phyloP scores from a whole-genome alignment of 2,113 vertebrate species.

The Megaceryle torquata region DNA sequence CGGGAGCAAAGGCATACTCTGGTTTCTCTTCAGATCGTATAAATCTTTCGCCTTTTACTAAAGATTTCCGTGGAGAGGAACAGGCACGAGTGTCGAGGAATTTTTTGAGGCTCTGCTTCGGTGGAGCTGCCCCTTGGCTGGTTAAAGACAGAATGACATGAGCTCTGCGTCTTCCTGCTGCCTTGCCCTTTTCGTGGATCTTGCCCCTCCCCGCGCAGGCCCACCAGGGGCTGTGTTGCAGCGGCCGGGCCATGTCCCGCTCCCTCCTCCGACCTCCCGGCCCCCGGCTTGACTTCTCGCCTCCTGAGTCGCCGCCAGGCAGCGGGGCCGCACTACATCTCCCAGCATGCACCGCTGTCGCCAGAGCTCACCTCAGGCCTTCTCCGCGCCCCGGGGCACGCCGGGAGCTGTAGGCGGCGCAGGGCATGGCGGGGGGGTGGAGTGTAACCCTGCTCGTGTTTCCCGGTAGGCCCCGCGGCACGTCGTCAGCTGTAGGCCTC shows the following conservation, averaged over 20 bases:
- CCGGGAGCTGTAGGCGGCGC: neutral
- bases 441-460: too few species aligned
- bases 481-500: neutral
- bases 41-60: conserved; percentile 65
- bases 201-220: too few species aligned
- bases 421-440: neutral
- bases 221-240: too few species aligned
- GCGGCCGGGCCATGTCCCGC: too few species aligned
- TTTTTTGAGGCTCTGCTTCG: neutral
- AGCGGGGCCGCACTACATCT: rapidly evolving
- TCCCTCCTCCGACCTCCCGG: too few species aligned
- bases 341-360: neutral
- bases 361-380: too few species aligned
- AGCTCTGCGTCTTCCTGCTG: too few species aligned
- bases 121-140: rapidly evolving
- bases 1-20: neutral
- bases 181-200: too few species aligned
- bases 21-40: conserved; percentile 34
- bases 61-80: conserved; percentile 59
- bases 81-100: neutral
- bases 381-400: too few species aligned
- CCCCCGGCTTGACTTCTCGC: too few species aligned
- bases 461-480: too few species aligned
- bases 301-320: too few species aligned
- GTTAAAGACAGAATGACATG: rapidly evolving